Evolutionary conservation across 2,888 invertebrate species (phyloP).

Genomic region (Marronus borbonicus): DNA sequence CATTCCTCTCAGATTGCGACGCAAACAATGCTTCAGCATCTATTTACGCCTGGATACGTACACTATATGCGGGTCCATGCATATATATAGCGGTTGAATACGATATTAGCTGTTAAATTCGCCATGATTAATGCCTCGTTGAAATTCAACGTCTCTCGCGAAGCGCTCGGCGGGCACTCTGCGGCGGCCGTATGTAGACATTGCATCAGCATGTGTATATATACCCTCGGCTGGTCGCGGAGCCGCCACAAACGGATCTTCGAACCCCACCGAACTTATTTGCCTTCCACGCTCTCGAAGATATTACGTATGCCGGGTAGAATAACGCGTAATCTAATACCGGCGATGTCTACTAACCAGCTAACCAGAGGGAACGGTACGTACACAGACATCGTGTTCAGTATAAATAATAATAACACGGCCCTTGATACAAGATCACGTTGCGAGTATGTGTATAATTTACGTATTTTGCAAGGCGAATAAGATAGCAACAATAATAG

Average conservation of each 20-base stretch:
- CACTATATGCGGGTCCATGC: neutral
- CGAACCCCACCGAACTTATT: conserved; percentile 27
- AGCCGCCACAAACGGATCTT: conserved; percentile 1
- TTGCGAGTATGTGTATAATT: neutral
- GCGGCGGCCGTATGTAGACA: conserved; percentile 14
- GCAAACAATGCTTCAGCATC: too few species aligned
- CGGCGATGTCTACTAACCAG: neutral
- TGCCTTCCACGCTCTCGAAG: conserved; percentile 11
- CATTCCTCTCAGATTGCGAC: too few species aligned
- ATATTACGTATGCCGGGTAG: conserved; percentile 7
- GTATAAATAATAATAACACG: neutral
- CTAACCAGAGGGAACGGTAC: conserved; percentile 21
- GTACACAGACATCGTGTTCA: neutral
- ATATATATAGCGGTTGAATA: neutral
- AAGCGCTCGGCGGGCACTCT: conserved; percentile 21
- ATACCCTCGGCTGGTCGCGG: neutral
- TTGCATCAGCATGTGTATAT: conserved; percentile 24
- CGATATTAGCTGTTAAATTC: conserved; percentile 25
- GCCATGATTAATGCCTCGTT: conserved; percentile 30
- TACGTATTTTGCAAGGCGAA: too few species aligned
- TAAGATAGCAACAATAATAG: too few species aligned
- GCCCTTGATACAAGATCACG: conserved; percentile 8
- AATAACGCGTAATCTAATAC: conserved; percentile 23
- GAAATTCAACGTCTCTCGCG: conserved; percentile 21
- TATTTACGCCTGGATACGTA: neutral